Conservation (phyloP, 2,113 vertebrate species). For the Hippocampus mohnikei region DNA sequence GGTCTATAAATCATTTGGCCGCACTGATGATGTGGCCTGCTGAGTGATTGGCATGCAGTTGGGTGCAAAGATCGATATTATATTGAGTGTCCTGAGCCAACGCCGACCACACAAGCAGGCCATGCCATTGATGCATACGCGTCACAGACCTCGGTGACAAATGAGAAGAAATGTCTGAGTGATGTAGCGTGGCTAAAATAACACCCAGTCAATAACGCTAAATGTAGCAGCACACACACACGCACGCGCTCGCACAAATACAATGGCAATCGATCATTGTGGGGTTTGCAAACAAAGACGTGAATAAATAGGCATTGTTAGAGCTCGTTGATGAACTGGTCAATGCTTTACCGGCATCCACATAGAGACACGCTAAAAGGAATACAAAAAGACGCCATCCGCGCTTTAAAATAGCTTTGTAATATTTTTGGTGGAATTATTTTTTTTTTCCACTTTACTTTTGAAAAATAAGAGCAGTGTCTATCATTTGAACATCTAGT, state of each 20-base stretch:
- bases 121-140: conserved; percentile 19
- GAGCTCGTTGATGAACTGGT: conserved; percentile 45
- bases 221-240: not conserved
- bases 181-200: conserved; percentile 28
- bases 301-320: conserved; percentile 40
- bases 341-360: conserved; percentile 1
- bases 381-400: conserved; percentile 32
- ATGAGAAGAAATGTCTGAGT: conserved; percentile 32
- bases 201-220: conserved; percentile 13
- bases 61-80: conserved; percentile 46
- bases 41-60: conserved; percentile 26
- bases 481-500: too few species aligned
- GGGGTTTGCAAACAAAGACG: conserved; percentile 26
- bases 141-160: conserved; percentile 23
- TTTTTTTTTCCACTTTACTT: too few species aligned
- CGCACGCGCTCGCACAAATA: conserved; percentile 18
- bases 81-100: conserved; percentile 58
- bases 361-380: conserved; percentile 28
- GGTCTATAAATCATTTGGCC: conserved; percentile 53
- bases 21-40: conserved; percentile 38
- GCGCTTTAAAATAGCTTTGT: too few species aligned
- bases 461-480: too few species aligned
- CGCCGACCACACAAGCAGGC: conserved; percentile 26
- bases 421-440: too few species aligned
- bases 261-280: conserved; percentile 35